Evolutionary conservation across 2,888 invertebrate genomes (phyloP), one percentile per base, ranked within the genome.

Genomic region (Empis stercorea): DNA sequence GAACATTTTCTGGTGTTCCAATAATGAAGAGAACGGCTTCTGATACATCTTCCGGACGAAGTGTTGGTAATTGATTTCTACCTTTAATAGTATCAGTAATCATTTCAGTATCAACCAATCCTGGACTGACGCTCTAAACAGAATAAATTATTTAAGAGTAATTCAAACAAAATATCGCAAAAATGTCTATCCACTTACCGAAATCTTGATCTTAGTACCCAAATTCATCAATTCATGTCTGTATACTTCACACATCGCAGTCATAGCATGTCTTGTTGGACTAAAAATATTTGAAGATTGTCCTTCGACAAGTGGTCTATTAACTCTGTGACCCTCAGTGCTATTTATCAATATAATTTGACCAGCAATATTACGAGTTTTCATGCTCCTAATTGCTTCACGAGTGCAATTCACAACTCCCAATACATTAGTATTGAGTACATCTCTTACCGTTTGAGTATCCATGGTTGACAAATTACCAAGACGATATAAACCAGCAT

Each of bases 381-480:
- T 65, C 72, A 73, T 72, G 2, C 68, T 68, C 0, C 59, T 56
- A 13, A 71, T 55, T 2, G 71, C 72, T 46, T 61, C 63, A 0
- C 70, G 61, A 0, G 67, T 59, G 54, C 71, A 71, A 44, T 65
- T 43, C 1, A 69, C 55, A 7, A 63, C 50, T 0, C 63, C 71
- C 39, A 59, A 62, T 3, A 68, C 43, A 54, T 72, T 72, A 14
- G 62, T 61, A 51, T 71, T 66, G 2, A 72, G 56, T 0, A 63
- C 54, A 11, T 59, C 50, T 30, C 39, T 30, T 3, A 55, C 47
- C 27, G 46, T 36, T 17, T 43, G 39, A 11, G 48, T 42, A 10
- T 30, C 4, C 9, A 30, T 45, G 13, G 44, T 45, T 32, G 30
- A 37, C 5, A 40, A 27, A 34, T 34, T 34, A 23, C 40, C 40